Evolutionary conservation across 2,888 invertebrate genomes (phyloP), one percentile per base, ranked within the genome.

Genomic region (Eristalinus aeneus): DNA sequence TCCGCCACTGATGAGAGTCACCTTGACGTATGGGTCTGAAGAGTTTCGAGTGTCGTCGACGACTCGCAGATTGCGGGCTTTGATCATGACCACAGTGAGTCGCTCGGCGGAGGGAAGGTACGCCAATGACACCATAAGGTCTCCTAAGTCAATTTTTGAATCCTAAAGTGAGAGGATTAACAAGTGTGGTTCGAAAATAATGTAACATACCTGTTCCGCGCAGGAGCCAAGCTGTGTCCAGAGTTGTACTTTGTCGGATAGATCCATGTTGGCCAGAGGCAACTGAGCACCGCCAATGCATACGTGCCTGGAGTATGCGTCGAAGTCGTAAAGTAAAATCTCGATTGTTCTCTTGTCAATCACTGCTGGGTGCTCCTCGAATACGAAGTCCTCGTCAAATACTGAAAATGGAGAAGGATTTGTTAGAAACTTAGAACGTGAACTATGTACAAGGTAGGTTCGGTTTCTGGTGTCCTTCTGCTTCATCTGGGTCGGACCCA

Each of bases 11-110:
- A 98, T 94, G 76, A 98, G 94, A 89, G 97, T 96, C 31, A 98
- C 96, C 93, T 98, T 98, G 75, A 98, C 97, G 92, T 98, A 98
- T 0, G 98, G 98, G 94, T 98, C 98, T 96, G 93, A 98, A 34
- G 97, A 97, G 88, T 98, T 98, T 64, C 94, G 92, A 46, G 97
- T 97, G 89, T 98, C 97, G 91, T 98, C 98, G 95, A 98, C 98
- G 34, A 98, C 97, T 91, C 97, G 96, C 20, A 98, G 94, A 91
- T 98, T 97, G 88, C 98, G 94, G 0, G 97, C 98, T 93, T 98
- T 98, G 89, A 98, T 97, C 58, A 98, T 95, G 0, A 97, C 98
- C 23, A 98, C 95, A 0, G 97, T 98, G 22, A 98, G 94, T 31
- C 98, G 95, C 16, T 97, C 98, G 27, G 98, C 98, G 23, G 97